Percentiles rank a stretch among this genome's conserved stretches.
phyloP scores from a whole-genome alignment of 1,140 invertebrate species.

The Paracyclopina nana region DNA sequence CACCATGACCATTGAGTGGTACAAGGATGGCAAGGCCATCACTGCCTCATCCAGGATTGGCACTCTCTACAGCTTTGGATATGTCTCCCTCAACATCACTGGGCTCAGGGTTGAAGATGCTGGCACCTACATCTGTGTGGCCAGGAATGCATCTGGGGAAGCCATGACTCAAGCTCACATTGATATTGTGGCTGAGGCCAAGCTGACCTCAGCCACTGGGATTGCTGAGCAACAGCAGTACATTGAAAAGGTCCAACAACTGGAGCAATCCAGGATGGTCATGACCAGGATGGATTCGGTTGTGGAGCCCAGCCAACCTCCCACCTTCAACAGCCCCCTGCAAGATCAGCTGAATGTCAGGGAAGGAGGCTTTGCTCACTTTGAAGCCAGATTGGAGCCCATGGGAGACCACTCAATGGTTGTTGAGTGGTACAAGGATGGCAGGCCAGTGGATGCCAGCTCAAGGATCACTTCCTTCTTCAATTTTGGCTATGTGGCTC shows the following conservation, averaged over 20 bases:
- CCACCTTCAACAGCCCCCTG: slow-evolving; percentile 78
- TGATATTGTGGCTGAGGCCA: slow-evolving; percentile 43
- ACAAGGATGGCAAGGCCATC: slow-evolving; percentile 79
- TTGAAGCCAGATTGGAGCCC: slow-evolving; percentile 81
- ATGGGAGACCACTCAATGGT: slow-evolving; percentile 70
- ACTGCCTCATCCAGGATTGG: slow-evolving; percentile 45
- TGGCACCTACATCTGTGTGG: slow-evolving; percentile 53
- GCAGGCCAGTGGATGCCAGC: slow-evolving; percentile 64
- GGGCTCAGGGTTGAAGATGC: slow-evolving; percentile 84
- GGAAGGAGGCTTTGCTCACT: slow-evolving; percentile 84
- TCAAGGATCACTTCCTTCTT: slow-evolving; percentile 83
- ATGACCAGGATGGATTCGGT: slow-evolving; percentile 13
- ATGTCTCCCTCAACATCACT: slow-evolving; percentile 46
- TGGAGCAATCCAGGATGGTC: slow-evolving; percentile 42
- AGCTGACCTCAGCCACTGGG: slow-evolving; percentile 38
- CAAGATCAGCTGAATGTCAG: slow-evolving; percentile 67
- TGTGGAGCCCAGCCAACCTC: slow-evolving; percentile 48
- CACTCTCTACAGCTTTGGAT: slow-evolving; percentile 17
- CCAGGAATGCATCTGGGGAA: slow-evolving; percentile 25
- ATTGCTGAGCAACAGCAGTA: slow-evolving; percentile 79
- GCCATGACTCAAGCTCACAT: slow-evolving; percentile 24
- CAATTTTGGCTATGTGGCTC: slow-evolving; percentile 86
- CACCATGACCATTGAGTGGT: slow-evolving; percentile 95
- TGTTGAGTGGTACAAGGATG: slow-evolving; percentile 91
- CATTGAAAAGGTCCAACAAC: slow-evolving; percentile 72